Conservation (phyloP, 1,140 invertebrate species). For the Sarcophaga peregrina region DNA sequence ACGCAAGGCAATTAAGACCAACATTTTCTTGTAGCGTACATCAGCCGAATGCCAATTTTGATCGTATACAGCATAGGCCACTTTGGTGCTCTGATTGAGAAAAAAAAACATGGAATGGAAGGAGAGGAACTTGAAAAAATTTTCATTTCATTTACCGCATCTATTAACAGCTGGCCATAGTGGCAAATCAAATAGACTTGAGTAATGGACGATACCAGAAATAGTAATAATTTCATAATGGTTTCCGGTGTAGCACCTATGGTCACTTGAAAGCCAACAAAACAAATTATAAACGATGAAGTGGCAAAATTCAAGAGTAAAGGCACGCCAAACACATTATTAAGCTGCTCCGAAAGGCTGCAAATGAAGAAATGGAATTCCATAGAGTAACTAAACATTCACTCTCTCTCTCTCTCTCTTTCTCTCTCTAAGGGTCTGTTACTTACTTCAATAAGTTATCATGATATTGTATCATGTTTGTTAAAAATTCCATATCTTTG, state of each 20-base stretch:
- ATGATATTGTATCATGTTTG: conserved; percentile 52
- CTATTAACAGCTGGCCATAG: conserved; percentile 54
- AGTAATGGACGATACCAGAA: conserved; percentile 46
- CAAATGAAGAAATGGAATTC: neutral
- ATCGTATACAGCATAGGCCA: conserved; percentile 49
- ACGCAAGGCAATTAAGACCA: conserved; percentile 48
- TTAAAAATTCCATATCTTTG: conserved; percentile 50
- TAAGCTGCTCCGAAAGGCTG: conserved; percentile 54
- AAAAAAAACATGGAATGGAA: neutral
- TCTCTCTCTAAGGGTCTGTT: neutral
- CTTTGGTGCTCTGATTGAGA: conserved; percentile 47
- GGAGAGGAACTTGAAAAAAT: neutral
- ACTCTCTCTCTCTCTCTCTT: too few relatives aligned
- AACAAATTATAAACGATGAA: conserved; percentile 55
- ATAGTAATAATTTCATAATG: conserved; percentile 47
- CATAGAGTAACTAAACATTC: neutral
- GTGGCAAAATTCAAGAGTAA: conserved; percentile 53
- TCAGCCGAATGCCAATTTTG: conserved; percentile 51
- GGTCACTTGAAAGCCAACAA: conserved; percentile 57
- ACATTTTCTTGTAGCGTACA: conserved; percentile 50
- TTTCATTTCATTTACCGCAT: conserved; percentile 47
- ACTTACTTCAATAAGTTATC: conserved; percentile 51
- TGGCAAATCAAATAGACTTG: conserved; percentile 53
- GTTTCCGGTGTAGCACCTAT: conserved; percentile 47
- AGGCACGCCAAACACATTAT: conserved; percentile 55